These are phyloP conservation scores for Mnemiopsis leidyi DNA, from an alignment of 37 sponge, comb jelly and placozoan species.

Conservation along the genomic window DNA sequence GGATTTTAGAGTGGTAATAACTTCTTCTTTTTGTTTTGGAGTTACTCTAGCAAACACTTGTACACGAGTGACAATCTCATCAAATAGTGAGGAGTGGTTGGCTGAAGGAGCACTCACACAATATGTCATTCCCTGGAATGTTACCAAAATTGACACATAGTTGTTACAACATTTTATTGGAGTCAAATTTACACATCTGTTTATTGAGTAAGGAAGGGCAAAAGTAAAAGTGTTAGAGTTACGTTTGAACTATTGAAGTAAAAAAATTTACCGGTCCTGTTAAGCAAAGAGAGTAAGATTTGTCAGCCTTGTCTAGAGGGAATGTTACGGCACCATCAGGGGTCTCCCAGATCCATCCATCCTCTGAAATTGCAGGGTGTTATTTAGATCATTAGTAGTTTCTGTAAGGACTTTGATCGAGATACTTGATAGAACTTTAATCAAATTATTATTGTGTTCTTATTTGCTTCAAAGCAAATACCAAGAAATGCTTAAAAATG, in stretches of 20 bases:
- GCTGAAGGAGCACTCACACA: conserved; percentile 21
- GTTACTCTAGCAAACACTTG: conserved; percentile 91
- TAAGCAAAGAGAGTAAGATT: conserved; percentile 81
- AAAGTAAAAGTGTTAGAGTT: background rate
- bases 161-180: background rate
- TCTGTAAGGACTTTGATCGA: no score
- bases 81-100: conserved; percentile 35
- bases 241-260: no score
- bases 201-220: background rate
- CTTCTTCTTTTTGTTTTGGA: conserved; percentile 90
- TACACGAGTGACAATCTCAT: conserved; percentile 72
- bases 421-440: no score
- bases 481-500: no score
- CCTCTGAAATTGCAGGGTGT: conserved; percentile 66
- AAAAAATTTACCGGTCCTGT: conserved; percentile 85
- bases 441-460: no score
- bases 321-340: conserved; percentile 63
- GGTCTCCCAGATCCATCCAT: conserved; percentile 80
- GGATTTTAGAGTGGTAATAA: conserved; percentile 48
- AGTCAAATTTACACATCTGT: background rate
- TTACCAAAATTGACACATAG: background rate
- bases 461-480: no score
- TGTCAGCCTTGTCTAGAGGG: conserved; percentile 54
- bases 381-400: no score
- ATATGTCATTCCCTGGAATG: conserved; percentile 70